Base-by-base conservation (phyloP, 2,797 vertebrate genomes). In the Enteromius thamalakanensis region DNA sequence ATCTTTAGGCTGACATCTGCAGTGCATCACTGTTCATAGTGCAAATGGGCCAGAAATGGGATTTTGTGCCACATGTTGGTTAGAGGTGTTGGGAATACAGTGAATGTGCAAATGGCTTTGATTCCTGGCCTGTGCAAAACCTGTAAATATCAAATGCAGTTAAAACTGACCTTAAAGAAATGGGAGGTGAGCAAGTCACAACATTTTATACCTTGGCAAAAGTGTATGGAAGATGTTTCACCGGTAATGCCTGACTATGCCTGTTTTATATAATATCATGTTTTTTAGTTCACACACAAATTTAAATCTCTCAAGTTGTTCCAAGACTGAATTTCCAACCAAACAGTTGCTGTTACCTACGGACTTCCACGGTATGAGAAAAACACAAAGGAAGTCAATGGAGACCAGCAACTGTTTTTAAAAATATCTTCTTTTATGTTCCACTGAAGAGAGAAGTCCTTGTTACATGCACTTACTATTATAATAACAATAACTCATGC, bases 1-100 rank as follows among this genome's bases (percentile, higher is more conserved):
- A 70, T 69, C 62, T 82, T 76, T 68, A 82, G 32, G 29, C 34
- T 69, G 81, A 47, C 19, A 67, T 58, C 17, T 58, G 64, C 81
- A n/a, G 62, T 83, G 23, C 51, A 76, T 77, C 64, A 23, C 34
- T 77, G 26, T 68, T 77, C 15, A 0, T 32, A 4, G 15, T 42
- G 64, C 37, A 76, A 69, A 69, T 77, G 37, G 19, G 45, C n/a
- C 6, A 67, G 42, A 55, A 53, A 77, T 29, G 10, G 15, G 23
- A n/a, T 68, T 82, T 75, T 34, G 45, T 80, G 65, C 19, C 40
- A 62, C 19, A 72, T 81, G 64, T 64, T 40, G 75, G 32, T 60
- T 58, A 34, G 42, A 23, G 21, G 45, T 68, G 19, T 79, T 37
- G 77, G 11, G 51, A 53, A n/a, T 77, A 32, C 17, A 77, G 75